These are phyloP conservation scores for Pycnonotus jocosus DNA, from an alignment of 2,113 vertebrate genomes.

Conservation along the genomic window DNA sequence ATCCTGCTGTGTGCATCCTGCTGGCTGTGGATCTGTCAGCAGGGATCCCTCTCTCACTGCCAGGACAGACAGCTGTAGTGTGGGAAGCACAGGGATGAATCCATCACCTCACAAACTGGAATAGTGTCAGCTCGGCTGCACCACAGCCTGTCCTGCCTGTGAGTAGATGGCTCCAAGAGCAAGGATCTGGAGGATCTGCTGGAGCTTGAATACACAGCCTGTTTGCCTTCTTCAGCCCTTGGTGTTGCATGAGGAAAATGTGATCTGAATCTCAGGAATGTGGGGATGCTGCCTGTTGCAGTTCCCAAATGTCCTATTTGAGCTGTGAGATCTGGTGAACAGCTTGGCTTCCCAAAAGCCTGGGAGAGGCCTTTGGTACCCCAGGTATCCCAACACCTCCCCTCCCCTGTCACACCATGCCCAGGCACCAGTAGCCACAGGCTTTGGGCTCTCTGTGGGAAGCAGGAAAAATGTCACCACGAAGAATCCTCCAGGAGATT, in stretches of 20 bases:
- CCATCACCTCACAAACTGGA: background rate
- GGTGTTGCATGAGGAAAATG: fast-evolving
- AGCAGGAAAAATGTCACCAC: background rate
- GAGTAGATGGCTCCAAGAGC: background rate
- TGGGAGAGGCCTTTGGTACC: background rate
- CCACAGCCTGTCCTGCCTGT: fast-evolving
- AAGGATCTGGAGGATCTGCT: background rate
- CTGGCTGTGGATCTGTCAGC: background rate
- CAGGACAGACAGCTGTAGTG: background rate
- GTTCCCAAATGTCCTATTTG: background rate
- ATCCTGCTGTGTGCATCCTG: background rate
- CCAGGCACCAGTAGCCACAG: background rate
- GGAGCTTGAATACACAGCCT: background rate
- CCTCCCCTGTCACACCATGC: fast-evolving
- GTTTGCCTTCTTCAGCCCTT: background rate
- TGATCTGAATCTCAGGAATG: background rate
- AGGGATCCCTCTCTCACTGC: background rate
- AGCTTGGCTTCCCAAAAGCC: background rate
- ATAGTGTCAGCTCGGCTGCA: background rate
- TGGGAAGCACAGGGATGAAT: background rate
- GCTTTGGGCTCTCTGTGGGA: background rate
- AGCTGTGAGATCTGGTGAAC: background rate
- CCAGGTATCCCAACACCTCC: background rate
- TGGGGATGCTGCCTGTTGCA: background rate
- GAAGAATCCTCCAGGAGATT: fast-evolving